These are phyloP conservation scores for Leptobrachium ailaonicum DNA, from an alignment of 2,113 vertebrate species.

Conservation along the genomic window DNA sequence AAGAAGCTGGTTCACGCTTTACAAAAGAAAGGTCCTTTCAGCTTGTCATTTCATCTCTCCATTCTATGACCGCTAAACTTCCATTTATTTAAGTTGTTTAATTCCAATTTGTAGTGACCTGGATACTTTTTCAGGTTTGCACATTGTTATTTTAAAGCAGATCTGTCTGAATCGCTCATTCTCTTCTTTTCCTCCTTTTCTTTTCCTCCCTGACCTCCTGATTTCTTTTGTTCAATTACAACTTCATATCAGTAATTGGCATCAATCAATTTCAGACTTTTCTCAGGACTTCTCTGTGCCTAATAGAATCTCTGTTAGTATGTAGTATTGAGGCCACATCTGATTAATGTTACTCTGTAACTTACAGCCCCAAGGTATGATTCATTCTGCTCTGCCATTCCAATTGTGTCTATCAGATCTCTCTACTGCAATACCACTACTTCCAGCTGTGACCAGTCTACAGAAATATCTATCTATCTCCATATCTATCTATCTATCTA, in stretches of 20 bases:
- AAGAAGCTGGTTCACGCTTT: background rate
- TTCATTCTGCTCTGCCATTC: slow-evolving; percentile 30
- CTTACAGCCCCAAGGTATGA: slow-evolving; percentile 41
- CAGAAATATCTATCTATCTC: too few species aligned
- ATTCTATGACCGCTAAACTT: background rate
- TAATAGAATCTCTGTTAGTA: slow-evolving; percentile 38
- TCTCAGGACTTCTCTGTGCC: slow-evolving; percentile 33
- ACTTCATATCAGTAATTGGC: slow-evolving; percentile 44
- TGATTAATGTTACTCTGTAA: slow-evolving; percentile 34
- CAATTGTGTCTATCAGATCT: slow-evolving; percentile 12
- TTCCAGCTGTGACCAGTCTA: slow-evolving; percentile 17
- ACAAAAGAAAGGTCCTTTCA: background rate
- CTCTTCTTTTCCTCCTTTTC: background rate
- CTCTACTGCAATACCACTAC: slow-evolving; percentile 9
- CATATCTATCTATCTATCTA: too few species aligned
- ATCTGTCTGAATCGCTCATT: slow-evolving; percentile 11
- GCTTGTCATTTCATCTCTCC: background rate
- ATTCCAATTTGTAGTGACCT: slow-evolving; percentile 30
- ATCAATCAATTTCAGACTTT: slow-evolving; percentile 44
- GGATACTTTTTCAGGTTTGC: slow-evolving; percentile 13
- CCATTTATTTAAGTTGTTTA: slow-evolving; percentile 31
- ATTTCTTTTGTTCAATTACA: slow-evolving; percentile 50
- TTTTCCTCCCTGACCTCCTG: slow-evolving; percentile 26
- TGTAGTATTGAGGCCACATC: slow-evolving; percentile 42
- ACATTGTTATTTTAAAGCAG: slow-evolving; percentile 34